Base-by-base conservation (phyloP, 2,888 invertebrate species). In the Drosophila formosana region DNA sequence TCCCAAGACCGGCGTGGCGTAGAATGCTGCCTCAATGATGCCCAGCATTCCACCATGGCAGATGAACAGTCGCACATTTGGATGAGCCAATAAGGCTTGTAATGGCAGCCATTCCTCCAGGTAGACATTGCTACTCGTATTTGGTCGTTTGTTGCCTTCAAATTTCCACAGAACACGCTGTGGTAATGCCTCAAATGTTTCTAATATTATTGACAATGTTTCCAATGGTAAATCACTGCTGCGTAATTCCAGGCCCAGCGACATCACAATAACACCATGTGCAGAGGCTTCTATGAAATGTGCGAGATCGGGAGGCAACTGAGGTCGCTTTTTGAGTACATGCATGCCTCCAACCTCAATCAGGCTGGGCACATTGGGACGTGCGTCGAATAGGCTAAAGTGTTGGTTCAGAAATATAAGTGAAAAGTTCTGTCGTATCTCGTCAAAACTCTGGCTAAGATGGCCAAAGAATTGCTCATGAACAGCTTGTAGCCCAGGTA, bases 41-140 rank as follows among this genome's bases (percentile, higher is more conserved):
- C 93, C 93, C 7, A 93, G 71, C 1, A 93, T 76, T 3, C 93
- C 93, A 3, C 93, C 93, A 51, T 93, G 93, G 1, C 91, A 92
- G 28, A 93, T 93, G 41, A 93, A 93, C 0, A 92, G 64, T 64
- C 91, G 92, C 0, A 93, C 87, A 74, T 93, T 93, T 4, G 93
- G 92, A 88, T 93, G 93, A 0, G 92, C 93, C 78, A 92, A 66
- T 25, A 92, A 84, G 39, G 92, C 93, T 49, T 92, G 91, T 49
- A 93, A 93, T 0, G 93, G 93, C 30, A 93, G 80, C 92, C 92
- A 92, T 1, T 89, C 75, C 8, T 68, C 72, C 23, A 93, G 67
- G 41, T 88, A 77, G 55, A 91, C 69, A 45, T 88, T 90, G 8
- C 66, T 72, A 23, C 78, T 75, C n/a, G 81, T 78, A 8, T 63